Conservation (phyloP, 2,797 vertebrate genomes). For the Paguma larvata region DNA sequence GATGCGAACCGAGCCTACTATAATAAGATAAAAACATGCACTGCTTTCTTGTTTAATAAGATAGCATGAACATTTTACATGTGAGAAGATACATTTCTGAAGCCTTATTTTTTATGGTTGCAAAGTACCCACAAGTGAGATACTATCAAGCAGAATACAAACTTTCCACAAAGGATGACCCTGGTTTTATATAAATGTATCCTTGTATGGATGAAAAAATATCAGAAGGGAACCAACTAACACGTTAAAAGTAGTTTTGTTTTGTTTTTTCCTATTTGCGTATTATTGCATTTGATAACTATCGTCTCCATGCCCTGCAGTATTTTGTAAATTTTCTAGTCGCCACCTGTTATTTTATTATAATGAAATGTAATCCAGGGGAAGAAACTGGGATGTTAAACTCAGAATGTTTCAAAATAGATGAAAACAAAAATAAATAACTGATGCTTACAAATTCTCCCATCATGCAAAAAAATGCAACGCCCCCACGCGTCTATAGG, state of each 20-base stretch:
- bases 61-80: neutral
- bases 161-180: neutral
- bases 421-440: neutral
- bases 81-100: slow-evolving; percentile 26
- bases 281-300: neutral
- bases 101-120: neutral
- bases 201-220: neutral
- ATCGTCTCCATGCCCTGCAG: neutral
- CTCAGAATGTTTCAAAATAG: slow-evolving; percentile 17
- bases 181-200: neutral
- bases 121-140: neutral
- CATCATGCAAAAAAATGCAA: neutral
- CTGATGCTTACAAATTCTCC: neutral
- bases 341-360: neutral
- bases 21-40: neutral
- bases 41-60: slow-evolving; percentile 16
- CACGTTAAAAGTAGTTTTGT: neutral
- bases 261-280: neutral
- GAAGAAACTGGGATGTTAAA: slow-evolving; percentile 48
- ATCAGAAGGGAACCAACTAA: neutral
- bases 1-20: neutral
- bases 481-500: neutral
- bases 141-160: neutral
- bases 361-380: neutral
- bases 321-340: slow-evolving; percentile 26